phyloP scores from a whole-genome alignment of 2,797 vertebrate genomes.

The Clarias pachynema region DNA sequence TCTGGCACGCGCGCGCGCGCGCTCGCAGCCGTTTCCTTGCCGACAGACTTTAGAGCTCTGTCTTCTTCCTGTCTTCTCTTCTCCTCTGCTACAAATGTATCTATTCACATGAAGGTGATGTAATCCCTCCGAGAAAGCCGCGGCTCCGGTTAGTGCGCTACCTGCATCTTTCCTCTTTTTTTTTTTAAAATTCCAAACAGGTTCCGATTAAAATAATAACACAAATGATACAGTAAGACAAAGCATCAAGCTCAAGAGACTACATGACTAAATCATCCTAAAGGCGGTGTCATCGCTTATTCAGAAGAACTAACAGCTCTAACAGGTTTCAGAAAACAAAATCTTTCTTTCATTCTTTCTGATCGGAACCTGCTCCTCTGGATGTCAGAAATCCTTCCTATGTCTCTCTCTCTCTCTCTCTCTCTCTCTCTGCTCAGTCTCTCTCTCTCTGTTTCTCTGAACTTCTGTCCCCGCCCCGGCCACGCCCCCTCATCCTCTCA shows the following conservation, averaged over 20 bases:
- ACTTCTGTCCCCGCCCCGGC: slow-evolving; percentile 62
- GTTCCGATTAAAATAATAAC: neutral
- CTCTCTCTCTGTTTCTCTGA: slow-evolving; percentile 55
- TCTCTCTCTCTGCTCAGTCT: slow-evolving; percentile 54
- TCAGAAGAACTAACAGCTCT: neutral
- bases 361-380: slow-evolving; percentile 55
- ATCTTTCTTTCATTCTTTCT: slow-evolving; percentile 48
- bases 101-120: slow-evolving; percentile 25
- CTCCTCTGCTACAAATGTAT: slow-evolving; percentile 6
- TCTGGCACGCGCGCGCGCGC: slow-evolving; percentile 45
- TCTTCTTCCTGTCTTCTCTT: neutral
- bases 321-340: neutral
- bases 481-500: slow-evolving; percentile 66
- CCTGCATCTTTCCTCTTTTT: neutral
- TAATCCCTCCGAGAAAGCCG: slow-evolving; percentile 15
- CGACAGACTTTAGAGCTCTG: slow-evolving; percentile 52
- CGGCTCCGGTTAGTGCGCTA: slow-evolving; percentile 15
- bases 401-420: no score
- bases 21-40: slow-evolving; percentile 57
- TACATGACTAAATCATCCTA: neutral
- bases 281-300: neutral
- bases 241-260: neutral
- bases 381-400: slow-evolving; percentile 63
- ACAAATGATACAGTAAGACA: neutral
- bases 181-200: slow-evolving; percentile 27